These are phyloP conservation scores for Schizopygopsis pylzovi DNA, from an alignment of 2,797 vertebrate genomes.

Conservation along the genomic window DNA sequence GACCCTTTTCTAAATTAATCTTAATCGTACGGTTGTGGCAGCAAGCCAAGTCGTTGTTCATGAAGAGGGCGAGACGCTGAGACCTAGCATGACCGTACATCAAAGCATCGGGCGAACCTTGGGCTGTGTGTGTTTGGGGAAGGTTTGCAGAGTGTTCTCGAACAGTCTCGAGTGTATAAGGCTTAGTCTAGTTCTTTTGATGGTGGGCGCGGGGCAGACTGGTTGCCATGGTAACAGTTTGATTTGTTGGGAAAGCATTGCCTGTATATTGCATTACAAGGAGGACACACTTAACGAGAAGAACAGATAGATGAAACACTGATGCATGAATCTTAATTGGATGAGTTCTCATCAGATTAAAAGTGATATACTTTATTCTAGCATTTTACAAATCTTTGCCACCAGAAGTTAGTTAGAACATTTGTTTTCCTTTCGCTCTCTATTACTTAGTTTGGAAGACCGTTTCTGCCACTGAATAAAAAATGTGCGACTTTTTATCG, in stretches of 20 bases:
- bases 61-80: neutral
- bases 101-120: neutral
- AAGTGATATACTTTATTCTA: neutral
- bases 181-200: constrained; percentile 46
- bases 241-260: constrained; percentile 59
- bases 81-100: too few relatives aligned
- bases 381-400: neutral
- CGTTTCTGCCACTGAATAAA: too few relatives aligned
- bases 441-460: neutral
- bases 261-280: constrained; percentile 54
- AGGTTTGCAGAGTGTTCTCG: constrained; percentile 9
- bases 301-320: constrained; percentile 48
- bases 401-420: neutral
- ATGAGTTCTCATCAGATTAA: neutral
- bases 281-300: constrained; percentile 37
- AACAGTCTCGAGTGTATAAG: constrained; percentile 44
- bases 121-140: constrained; percentile 17
- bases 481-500: too few relatives aligned
- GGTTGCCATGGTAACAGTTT: constrained; percentile 70
- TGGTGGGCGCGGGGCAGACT: constrained; percentile 27
- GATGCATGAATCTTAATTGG: neutral
- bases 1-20: constrained; percentile 9
- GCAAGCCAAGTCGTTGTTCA: constrained; percentile 44
- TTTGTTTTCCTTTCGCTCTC: neutral
- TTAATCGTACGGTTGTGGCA: constrained; percentile 52